These are phyloP conservation scores for Drosophila phalerata DNA, from an alignment of 2,888 invertebrate species.

Conservation along the genomic window DNA sequence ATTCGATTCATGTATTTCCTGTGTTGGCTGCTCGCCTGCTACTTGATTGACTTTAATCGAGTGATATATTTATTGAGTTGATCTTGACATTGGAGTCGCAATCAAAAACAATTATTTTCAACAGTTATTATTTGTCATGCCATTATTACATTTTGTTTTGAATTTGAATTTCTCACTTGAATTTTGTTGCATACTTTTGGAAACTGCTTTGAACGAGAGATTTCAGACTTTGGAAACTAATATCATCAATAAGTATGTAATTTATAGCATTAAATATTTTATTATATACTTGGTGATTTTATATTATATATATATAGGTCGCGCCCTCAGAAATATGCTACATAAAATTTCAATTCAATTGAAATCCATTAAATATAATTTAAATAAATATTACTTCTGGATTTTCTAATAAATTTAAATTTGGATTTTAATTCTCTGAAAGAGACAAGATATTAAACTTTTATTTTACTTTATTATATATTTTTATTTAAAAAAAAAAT, in stretches of 20 bases:
- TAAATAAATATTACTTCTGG: not conserved
- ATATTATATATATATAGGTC: not conserved
- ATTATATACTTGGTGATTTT: not conserved
- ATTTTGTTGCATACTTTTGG: not conserved
- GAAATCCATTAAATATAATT: not conserved
- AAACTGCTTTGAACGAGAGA: not conserved
- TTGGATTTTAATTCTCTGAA: too few relatives aligned
- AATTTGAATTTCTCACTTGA: not conserved
- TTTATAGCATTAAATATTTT: not conserved
- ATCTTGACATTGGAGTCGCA: conserved; percentile 22
- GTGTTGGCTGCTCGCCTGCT: conserved; percentile 35
- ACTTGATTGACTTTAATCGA: conserved; percentile 47
- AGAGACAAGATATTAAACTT: too few relatives aligned
- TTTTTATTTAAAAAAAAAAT: too few relatives aligned
- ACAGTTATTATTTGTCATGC: conserved; percentile 26
- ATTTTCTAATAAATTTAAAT: not conserved
- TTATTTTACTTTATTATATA: too few relatives aligned
- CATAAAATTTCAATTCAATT: not conserved
- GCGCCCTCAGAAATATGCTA: not conserved
- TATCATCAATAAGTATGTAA: not conserved
- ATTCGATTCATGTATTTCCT: conserved; percentile 22
- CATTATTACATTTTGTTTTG: conserved; percentile 20
- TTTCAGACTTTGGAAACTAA: not conserved
- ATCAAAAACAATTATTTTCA: conserved; percentile 36
- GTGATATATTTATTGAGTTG: conserved; percentile 22